Evolutionary conservation across 2,888 invertebrate genomes (phyloP).

Genomic region (Auanema sp.): DNA sequence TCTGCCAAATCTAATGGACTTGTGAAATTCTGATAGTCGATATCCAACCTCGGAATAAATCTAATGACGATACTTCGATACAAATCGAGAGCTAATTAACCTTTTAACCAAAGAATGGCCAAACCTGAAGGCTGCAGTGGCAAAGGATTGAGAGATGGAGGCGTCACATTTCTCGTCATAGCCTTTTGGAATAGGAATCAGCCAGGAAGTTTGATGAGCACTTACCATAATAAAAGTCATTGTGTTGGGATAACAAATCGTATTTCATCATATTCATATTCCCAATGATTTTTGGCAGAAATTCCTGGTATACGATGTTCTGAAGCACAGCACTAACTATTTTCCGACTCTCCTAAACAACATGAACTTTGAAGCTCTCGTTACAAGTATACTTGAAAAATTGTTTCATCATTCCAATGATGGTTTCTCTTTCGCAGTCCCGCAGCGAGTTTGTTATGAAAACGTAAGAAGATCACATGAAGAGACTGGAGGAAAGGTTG

Average conservation of each 20-base stretch:
- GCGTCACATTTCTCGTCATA: constrained; percentile 79
- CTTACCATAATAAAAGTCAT: constrained; percentile 42
- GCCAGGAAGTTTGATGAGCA: constrained; percentile 6
- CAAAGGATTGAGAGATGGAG: constrained; percentile 85
- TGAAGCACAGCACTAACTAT: constrained; percentile 70
- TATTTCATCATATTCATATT: constrained; percentile 86
- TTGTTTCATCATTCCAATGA: constrained; percentile 65
- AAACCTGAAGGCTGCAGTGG: constrained; percentile 85
- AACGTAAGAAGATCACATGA: constrained; percentile 59
- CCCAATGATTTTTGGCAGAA: constrained; percentile 79
- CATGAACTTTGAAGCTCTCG: constrained; percentile 6
- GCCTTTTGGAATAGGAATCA: constrained; percentile 17
- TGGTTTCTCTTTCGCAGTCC: constrained; percentile 54
- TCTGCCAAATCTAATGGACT: constrained; percentile 72
- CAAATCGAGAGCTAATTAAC: constrained; percentile 14
- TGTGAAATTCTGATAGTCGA: constrained; percentile 35
- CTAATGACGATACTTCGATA: not conserved
- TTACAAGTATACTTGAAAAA: constrained; percentile 57
- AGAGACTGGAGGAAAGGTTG: constrained; percentile 58
- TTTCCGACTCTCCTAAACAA: constrained; percentile 64
- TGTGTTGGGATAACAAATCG: constrained; percentile 77
- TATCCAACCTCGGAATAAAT: constrained; percentile 46
- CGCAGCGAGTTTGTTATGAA: constrained; percentile 61
- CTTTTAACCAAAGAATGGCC: constrained; percentile 68
- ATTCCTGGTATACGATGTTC: constrained; percentile 66